These are phyloP conservation scores for Meteorus cinctellus DNA, from an alignment of 2,888 invertebrate genomes.

Conservation along the genomic window DNA sequence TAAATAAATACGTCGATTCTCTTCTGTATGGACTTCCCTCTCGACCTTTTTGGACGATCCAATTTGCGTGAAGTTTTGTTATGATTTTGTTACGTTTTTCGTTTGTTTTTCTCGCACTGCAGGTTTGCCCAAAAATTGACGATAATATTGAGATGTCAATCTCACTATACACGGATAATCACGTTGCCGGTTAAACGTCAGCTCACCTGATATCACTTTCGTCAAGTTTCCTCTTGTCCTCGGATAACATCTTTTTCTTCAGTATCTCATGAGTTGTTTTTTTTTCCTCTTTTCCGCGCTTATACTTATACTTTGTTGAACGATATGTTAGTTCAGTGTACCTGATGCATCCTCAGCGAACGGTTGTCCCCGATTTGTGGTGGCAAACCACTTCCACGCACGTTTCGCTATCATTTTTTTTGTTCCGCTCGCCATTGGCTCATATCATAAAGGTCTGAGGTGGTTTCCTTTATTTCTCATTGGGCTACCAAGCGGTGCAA, in stretches of 20 bases:
- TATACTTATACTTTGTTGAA: conserved; percentile 28
- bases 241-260: not conserved
- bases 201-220: conserved; percentile 23
- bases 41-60: conserved; percentile 29
- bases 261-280: not conserved
- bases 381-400: conserved; percentile 44
- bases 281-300: conserved; percentile 33
- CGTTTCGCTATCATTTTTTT: conserved; percentile 24
- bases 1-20: conserved; percentile 41
- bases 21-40: conserved; percentile 14
- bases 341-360: conserved; percentile 66
- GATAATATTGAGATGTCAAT: conserved; percentile 1
- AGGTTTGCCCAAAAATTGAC: conserved; percentile 27
- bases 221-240: conserved; percentile 5
- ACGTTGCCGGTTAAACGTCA: conserved; percentile 30
- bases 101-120: not conserved
- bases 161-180: not conserved
- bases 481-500: conserved; percentile 56
- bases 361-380: conserved; percentile 47
- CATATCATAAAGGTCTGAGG: conserved; percentile 42
- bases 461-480: conserved; percentile 45
- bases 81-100: not conserved
- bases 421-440: conserved; percentile 36
- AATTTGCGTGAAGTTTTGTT: conserved; percentile 29
- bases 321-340: conserved; percentile 72